These are phyloP conservation scores for Macrophya annulata DNA, from an alignment of 2,888 invertebrate genomes.

Conservation along the genomic window DNA sequence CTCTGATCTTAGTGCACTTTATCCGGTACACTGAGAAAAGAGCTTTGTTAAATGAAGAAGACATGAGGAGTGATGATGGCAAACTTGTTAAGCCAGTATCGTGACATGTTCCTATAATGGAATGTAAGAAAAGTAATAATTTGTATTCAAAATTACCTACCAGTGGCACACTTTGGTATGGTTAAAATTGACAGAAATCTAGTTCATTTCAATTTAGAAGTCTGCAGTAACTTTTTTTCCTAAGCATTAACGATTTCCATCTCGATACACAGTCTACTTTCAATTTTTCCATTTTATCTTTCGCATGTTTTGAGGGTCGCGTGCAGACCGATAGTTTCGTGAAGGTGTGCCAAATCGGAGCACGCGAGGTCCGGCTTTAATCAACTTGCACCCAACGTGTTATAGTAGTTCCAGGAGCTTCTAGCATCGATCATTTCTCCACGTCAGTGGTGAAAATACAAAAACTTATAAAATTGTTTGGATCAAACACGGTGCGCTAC, in stretches of 20 bases:
- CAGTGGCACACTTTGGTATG: neutral
- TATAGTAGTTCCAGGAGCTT: conserved; percentile 6
- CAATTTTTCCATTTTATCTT: conserved; percentile 18
- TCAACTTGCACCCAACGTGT: conserved; percentile 48
- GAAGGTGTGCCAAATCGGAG: conserved; percentile 45
- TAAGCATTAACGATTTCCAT: neutral
- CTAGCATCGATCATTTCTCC: conserved; percentile 47
- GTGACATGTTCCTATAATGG: neutral
- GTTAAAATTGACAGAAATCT: neutral
- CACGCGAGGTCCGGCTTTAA: conserved; percentile 52
- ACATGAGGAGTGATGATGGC: neutral
- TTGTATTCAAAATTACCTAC: neutral
- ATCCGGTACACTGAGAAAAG: neutral
- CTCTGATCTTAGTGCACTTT: neutral
- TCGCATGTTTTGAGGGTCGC: conserved; percentile 38
- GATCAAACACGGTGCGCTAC: neutral
- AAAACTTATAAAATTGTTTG: neutral
- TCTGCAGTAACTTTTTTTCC: neutral
- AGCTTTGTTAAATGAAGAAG: neutral
- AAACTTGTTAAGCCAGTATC: neutral
- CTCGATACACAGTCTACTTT: conserved; percentile 23
- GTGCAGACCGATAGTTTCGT: conserved; percentile 48
- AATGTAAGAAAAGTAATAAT: neutral
- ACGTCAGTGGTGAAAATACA: neutral
- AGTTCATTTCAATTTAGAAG: neutral